A percentile compares a stretch with the other conserved stretches of the same genome.
These are phyloP conservation scores for Troides oblongomaculatus DNA, from an alignment of 2,888 invertebrate genomes.

Conservation along the genomic window DNA sequence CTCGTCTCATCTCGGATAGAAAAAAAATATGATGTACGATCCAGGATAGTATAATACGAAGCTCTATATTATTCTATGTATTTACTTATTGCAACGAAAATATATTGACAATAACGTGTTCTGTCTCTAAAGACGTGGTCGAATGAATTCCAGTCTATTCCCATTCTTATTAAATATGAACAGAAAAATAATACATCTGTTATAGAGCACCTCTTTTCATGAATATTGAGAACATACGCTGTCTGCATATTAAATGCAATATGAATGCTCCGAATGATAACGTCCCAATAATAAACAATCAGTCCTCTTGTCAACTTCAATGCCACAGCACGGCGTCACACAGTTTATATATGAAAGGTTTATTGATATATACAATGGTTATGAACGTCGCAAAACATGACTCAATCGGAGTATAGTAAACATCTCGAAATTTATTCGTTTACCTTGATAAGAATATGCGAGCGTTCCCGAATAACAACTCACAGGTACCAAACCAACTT, in stretches of 20 bases:
- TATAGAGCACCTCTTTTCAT: background rate
- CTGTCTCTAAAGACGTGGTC: too few relatives aligned
- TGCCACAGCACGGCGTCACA: background rate
- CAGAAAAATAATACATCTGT: too few relatives aligned
- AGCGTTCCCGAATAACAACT: too few relatives aligned
- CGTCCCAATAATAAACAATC: background rate
- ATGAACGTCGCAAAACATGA: slow-evolving; percentile 2
- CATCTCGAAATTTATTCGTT: background rate
- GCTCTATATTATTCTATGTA: background rate
- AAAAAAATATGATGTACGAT: too few relatives aligned
- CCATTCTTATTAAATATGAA: too few relatives aligned
- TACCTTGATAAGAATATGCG: background rate
- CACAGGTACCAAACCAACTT: too few relatives aligned
- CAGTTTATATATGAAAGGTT: background rate
- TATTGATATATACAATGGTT: background rate
- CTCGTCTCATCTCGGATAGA: too few relatives aligned
- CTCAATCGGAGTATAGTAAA: background rate
- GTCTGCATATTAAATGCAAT: background rate
- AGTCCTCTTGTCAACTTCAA: background rate
- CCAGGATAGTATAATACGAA: too few relatives aligned
- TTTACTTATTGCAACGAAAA: background rate
- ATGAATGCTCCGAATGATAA: background rate
- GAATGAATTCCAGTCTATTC: too few relatives aligned
- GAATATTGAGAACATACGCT: background rate
- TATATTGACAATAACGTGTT: background rate